These are phyloP conservation scores for Brassicogethes aeneus DNA, from an alignment of 2,888 invertebrate genomes.

Conservation along the genomic window DNA sequence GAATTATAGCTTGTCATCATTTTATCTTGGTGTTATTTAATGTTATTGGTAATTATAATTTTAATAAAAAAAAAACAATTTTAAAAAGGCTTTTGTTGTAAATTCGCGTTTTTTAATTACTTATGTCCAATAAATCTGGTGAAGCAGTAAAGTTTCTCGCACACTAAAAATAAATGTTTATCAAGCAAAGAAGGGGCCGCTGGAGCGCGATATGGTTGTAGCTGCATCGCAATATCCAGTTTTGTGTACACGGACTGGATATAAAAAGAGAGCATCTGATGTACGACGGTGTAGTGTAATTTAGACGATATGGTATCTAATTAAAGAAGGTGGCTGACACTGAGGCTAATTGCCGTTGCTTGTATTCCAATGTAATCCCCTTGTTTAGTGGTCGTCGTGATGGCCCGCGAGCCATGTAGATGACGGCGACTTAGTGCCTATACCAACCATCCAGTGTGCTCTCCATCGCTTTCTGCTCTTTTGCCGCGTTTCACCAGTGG, in stretches of 20 bases:
- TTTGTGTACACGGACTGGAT: not conserved
- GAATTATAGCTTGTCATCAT: no score
- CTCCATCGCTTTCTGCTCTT: not conserved
- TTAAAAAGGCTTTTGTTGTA: no score
- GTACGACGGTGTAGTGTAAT: conserved; percentile 23
- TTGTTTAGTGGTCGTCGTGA: conserved; percentile 25
- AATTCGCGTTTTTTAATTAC: no score
- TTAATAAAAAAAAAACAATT: no score
- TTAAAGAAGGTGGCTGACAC: conserved; percentile 26
- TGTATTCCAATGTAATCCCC: conserved; percentile 27
- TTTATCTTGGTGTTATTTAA: no score
- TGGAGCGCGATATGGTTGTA: not conserved
- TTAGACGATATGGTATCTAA: conserved; percentile 29
- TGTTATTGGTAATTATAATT: no score
- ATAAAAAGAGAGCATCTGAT: conserved; percentile 12
- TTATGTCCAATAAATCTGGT: no score
- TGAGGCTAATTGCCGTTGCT: conserved; percentile 27
- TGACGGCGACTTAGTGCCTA: conserved; percentile 14
- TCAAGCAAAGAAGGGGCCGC: not conserved
- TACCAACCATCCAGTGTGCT: no score
- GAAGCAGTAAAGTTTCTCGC: no score
- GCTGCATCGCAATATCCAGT: conserved; percentile 4
- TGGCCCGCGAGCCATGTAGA: conserved; percentile 21
- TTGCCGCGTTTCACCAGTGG: not conserved
- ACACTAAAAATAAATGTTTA: no score